Conservation (phyloP, 2,888 invertebrate species). For the Molorchus minor region DNA sequence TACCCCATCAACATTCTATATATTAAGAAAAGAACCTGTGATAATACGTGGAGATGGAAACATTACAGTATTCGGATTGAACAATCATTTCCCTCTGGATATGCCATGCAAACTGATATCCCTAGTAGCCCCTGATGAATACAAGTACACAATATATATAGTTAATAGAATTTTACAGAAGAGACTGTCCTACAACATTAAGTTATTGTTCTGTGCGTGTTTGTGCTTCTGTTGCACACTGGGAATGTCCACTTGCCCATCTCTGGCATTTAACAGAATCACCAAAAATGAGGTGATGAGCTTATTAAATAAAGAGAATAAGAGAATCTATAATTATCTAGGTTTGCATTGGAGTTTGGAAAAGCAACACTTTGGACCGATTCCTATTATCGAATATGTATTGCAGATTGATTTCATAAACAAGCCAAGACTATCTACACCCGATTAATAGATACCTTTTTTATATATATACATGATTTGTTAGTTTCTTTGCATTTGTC, state of each 20-base stretch:
- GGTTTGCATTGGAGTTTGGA: slow-evolving; percentile 49
- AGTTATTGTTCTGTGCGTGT: slow-evolving; percentile 47
- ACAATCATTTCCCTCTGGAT: slow-evolving; percentile 46
- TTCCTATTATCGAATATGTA: slow-evolving; percentile 47
- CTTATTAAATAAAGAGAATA: slow-evolving; percentile 47
- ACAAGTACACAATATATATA: slow-evolving; percentile 44
- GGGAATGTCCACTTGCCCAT: slow-evolving; percentile 49
- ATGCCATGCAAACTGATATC: slow-evolving; percentile 47
- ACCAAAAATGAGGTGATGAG: slow-evolving; percentile 42
- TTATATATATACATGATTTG: neutral
- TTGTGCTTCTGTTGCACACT: slow-evolving; percentile 48
- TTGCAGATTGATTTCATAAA: slow-evolving; percentile 47
- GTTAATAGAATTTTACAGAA: slow-evolving; percentile 45
- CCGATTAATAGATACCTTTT: slow-evolving; percentile 25
- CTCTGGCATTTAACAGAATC: slow-evolving; percentile 43
- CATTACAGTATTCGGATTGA: slow-evolving; percentile 49
- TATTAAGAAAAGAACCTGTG: slow-evolving; percentile 39
- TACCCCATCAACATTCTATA: slow-evolving; percentile 3
- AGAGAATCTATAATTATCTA: slow-evolving; percentile 47
- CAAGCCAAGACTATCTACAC: slow-evolving; percentile 36
- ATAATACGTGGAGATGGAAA: slow-evolving; percentile 48
- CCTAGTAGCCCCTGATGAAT: slow-evolving; percentile 51
- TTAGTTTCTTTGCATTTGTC: no score
- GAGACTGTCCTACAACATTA: slow-evolving; percentile 41
- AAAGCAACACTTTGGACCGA: slow-evolving; percentile 41